A percentile compares a stretch with the other conserved stretches of the same genome.
Conservation (phyloP, 2,888 invertebrate genomes). For the Rambutsinella grinnellia region DNA sequence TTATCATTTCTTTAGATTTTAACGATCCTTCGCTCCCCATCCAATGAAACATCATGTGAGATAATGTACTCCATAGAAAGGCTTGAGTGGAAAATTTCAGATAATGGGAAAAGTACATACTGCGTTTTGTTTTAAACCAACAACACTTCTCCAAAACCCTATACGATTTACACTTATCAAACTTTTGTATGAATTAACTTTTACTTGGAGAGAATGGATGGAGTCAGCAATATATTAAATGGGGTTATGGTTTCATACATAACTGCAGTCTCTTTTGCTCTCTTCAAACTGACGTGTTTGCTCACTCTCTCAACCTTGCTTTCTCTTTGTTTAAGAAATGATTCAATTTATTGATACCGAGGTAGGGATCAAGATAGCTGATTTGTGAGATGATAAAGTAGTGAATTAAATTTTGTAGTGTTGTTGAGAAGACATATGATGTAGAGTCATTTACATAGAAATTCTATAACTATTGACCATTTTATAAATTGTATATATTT, state of each 20-base stretch:
- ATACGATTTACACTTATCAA: no score
- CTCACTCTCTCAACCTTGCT: not conserved
- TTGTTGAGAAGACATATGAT: no score
- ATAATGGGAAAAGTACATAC: not conserved
- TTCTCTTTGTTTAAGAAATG: slow-evolving; percentile 28
- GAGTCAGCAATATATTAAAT: slow-evolving; percentile 32
- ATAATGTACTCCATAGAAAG: slow-evolving; percentile 23
- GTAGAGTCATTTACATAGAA: no score
- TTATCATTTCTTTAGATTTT: slow-evolving; percentile 37
- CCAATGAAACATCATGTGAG: slow-evolving; percentile 9
- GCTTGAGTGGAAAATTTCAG: not conserved
- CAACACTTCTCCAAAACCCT: no score
- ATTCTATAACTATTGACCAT: no score
- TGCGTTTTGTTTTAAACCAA: not conserved
- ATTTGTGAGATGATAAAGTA: not conserved
- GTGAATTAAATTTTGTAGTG: not conserved
- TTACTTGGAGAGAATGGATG: no score
- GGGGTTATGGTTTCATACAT: slow-evolving; percentile 22
- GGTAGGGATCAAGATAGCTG: slow-evolving; percentile 26
- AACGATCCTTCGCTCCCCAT: not conserved
- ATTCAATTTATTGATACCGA: slow-evolving; percentile 42
- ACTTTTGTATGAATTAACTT: no score
- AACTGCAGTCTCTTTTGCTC: no score
- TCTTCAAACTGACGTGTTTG: slow-evolving; percentile 5
- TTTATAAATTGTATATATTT: no score